Evolutionary conservation across 2,113 vertebrate genomes (phyloP).

Genomic region (Pluvialis apricaria): DNA sequence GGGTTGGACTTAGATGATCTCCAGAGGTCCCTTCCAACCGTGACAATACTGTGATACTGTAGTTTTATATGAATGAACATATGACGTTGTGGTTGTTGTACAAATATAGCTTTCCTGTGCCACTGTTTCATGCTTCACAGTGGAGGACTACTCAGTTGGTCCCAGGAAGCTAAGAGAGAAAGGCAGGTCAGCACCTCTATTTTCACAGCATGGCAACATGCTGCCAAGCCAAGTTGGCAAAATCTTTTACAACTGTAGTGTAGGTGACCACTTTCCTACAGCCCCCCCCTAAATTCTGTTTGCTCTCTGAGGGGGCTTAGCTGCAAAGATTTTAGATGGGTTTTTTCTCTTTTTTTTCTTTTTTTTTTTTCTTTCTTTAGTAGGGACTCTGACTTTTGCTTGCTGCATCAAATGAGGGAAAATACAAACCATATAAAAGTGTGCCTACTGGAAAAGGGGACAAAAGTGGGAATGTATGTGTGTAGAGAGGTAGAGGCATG

Average conservation of each 20-base stretch:
- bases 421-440: neutral
- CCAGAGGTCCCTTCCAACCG: no score
- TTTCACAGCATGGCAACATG: neutral
- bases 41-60: no score
- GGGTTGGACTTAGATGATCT: no score
- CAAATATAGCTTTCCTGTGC: neutral
- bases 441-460: neutral
- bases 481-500: neutral
- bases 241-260: neutral
- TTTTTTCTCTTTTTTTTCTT: neutral
- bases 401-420: neutral
- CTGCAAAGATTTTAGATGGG: neutral
- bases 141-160: neutral
- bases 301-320: neutral
- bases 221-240: neutral
- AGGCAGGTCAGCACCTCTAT: neutral
- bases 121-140: neutral
- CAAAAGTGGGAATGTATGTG: fast-evolving
- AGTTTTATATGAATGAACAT: fast-evolving
- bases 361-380: no score
- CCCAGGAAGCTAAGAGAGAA: neutral
- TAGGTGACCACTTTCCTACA: neutral
- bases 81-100: neutral
- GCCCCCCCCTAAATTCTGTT: neutral
- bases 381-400: neutral